Evolutionary conservation across 2,888 invertebrate species (phyloP).

Genomic region (Melanotus villosus): DNA sequence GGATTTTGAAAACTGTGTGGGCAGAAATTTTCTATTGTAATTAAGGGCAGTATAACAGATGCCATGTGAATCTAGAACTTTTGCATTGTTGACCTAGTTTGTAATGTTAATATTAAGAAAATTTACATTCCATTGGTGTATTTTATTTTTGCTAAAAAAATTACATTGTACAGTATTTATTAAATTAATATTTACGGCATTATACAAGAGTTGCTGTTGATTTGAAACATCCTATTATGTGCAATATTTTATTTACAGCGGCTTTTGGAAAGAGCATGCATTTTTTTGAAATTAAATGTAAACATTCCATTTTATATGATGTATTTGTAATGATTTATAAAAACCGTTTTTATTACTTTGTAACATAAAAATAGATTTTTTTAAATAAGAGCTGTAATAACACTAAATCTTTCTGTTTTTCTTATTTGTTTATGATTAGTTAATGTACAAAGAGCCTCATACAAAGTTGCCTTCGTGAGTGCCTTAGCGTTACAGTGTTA

Average conservation of each 20-base stretch:
- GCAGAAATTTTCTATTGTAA: no score
- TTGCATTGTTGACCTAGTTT: slow-evolving; percentile 45
- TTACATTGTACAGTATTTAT: slow-evolving; percentile 45
- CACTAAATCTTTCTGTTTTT: slow-evolving; percentile 6
- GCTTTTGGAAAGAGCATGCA: neutral
- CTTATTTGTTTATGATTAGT: neutral
- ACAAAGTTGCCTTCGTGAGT: slow-evolving; percentile 29
- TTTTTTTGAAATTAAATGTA: neutral
- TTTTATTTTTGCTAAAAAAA: slow-evolving; percentile 41
- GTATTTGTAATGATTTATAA: neutral
- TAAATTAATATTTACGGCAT: slow-evolving; percentile 38
- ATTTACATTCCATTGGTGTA: slow-evolving; percentile 41
- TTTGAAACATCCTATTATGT: slow-evolving; percentile 29
- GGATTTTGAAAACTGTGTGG: no score
- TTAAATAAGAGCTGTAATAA: neutral
- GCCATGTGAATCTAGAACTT: slow-evolving; percentile 24
- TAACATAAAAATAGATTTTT: neutral
- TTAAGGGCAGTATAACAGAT: slow-evolving; percentile 5
- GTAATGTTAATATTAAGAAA: slow-evolving; percentile 35
- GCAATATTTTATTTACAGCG: slow-evolving; percentile 35
- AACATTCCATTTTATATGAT: slow-evolving; percentile 23
- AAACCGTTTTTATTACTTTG: neutral
- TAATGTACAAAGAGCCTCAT: neutral
- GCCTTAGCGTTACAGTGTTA: slow-evolving; percentile 19
- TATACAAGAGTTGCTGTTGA: slow-evolving; percentile 31